Percentiles rank a stretch among this genome's conserved stretches.
Evolutionary conservation across 2,113 vertebrate genomes (phyloP).

Genomic region (Rhinogobius similis): DNA sequence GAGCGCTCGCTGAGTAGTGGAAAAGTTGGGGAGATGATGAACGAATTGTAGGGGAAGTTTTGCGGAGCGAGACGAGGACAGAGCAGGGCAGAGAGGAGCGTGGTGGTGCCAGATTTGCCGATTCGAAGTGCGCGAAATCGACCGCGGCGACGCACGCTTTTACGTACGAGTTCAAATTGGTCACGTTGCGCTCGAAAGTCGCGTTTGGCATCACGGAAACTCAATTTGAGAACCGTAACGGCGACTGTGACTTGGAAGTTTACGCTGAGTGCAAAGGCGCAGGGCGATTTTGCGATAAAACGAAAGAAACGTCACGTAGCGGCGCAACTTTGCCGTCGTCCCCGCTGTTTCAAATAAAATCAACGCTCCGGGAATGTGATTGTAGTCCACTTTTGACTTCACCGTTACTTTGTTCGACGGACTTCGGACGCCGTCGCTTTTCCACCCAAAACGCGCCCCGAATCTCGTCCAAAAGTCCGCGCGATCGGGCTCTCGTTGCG

Average conservation of each 20-base stretch:
- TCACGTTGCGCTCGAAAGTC: not conserved
- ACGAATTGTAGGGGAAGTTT: conserved; percentile 43
- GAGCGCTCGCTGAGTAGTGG: not conserved
- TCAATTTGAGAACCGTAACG: not conserved
- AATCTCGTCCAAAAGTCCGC: conserved; percentile 13
- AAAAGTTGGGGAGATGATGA: conserved; percentile 17
- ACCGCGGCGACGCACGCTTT: not conserved
- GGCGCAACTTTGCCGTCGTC: not conserved
- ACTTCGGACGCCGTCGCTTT: conserved; percentile 28
- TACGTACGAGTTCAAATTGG: not conserved
- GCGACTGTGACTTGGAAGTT: conserved; percentile 16
- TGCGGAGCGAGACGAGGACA: not conserved
- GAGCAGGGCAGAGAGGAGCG: too few species aligned
- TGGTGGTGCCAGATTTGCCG: not conserved
- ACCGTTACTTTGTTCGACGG: conserved; percentile 35
- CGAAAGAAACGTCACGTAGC: not conserved
- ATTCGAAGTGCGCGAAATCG: not conserved
- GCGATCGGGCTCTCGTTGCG: not conserved
- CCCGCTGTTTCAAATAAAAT: not conserved
- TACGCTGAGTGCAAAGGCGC: not conserved
- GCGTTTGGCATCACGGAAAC: not conserved
- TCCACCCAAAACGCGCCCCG: not conserved
- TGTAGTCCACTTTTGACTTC: conserved; percentile 29
- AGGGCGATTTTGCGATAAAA: not conserved
- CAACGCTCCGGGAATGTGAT: conserved; percentile 4